A percentile compares a stretch with the other conserved stretches of the same genome.
These are phyloP conservation scores for Perca flavescens DNA, from an alignment of 2,113 vertebrate genomes.

Conservation along the genomic window DNA sequence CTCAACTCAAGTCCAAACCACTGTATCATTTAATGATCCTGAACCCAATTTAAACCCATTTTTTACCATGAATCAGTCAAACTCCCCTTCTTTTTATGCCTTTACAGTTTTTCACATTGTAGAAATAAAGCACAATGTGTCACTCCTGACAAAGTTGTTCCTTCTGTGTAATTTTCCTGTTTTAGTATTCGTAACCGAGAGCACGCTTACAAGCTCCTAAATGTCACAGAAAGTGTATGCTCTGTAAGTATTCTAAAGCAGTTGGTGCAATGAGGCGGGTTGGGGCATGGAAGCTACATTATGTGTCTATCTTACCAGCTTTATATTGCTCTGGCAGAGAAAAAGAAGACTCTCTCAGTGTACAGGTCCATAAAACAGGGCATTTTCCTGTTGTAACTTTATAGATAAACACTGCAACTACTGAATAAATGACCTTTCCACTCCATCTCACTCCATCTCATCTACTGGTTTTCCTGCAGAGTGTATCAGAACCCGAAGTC, in stretches of 20 bases:
- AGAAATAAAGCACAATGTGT: conserved; percentile 18
- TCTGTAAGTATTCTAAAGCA: not conserved
- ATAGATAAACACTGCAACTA: not conserved
- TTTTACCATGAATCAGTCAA: conserved; percentile 7
- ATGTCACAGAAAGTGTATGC: conserved; percentile 18
- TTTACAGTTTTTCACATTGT: conserved; percentile 6
- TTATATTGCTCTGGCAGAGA: not conserved
- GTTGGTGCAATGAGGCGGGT: not conserved
- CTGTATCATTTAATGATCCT: conserved; percentile 39
- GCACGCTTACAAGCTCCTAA: conserved; percentile 5
- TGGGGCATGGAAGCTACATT: not conserved
- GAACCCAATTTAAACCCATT: conserved; percentile 43
- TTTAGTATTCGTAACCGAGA: conserved; percentile 6
- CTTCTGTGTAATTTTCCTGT: conserved; percentile 29
- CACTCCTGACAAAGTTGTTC: conserved; percentile 34
- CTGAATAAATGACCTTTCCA: conserved; percentile 11
- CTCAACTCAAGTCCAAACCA: conserved; percentile 28
- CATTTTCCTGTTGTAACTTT: not conserved
- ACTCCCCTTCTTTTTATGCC: conserved; percentile 3
- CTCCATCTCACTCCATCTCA: not conserved
- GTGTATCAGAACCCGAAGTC: conserved; percentile 80
- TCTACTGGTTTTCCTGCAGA: conserved; percentile 72
- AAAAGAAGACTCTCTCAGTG: not conserved
- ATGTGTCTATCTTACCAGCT: not conserved
- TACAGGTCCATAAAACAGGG: not conserved